Percentiles rank a stretch among this genome's conserved stretches.
Evolutionary conservation across 2,113 vertebrate genomes (phyloP).

Genomic region (Plectropomus leopardus): DNA sequence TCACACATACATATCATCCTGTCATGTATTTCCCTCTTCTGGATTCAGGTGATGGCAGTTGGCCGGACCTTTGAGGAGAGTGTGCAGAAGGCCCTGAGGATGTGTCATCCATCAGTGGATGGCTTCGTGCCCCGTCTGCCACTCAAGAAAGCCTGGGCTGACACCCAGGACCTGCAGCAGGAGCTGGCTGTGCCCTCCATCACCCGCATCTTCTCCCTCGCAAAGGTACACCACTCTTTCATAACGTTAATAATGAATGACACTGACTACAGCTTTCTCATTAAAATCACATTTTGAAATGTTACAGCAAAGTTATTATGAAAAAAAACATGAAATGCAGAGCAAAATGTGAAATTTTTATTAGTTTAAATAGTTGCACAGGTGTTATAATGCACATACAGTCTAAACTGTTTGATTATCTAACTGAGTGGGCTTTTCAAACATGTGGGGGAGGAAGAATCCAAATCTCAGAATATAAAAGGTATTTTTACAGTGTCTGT

Average conservation of each 20-base stretch:
- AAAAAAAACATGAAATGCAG: conserved; percentile 15
- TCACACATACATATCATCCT: background rate
- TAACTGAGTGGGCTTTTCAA: background rate
- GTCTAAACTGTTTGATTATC: conserved; percentile 7
- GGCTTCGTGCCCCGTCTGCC: conserved; percentile 91
- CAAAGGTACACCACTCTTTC: conserved; percentile 87
- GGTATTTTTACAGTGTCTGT: background rate
- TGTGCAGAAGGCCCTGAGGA: conserved; percentile 95
- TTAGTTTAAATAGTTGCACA: conserved; percentile 12
- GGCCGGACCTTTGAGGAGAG: conserved; percentile 97
- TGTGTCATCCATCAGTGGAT: conserved; percentile 95
- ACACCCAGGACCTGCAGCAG: conserved; percentile 83
- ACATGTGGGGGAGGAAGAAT: background rate
- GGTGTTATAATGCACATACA: background rate
- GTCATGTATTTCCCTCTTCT: conserved; percentile 2
- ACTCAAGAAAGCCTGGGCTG: conserved; percentile 91
- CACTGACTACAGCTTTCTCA: conserved; percentile 38
- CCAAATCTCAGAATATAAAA: background rate
- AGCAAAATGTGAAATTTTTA: background rate
- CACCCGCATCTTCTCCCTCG: conserved; percentile 92
- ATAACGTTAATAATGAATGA: conserved; percentile 54
- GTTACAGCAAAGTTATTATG: conserved; percentile 8
- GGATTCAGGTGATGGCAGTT: conserved; percentile 93
- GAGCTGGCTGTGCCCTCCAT: conserved; percentile 93
- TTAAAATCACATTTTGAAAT: conserved; percentile 51